Evolutionary conservation across 2,113 vertebrate species (phyloP).

Genomic region (Machaerirhynchus nigripectus): DNA sequence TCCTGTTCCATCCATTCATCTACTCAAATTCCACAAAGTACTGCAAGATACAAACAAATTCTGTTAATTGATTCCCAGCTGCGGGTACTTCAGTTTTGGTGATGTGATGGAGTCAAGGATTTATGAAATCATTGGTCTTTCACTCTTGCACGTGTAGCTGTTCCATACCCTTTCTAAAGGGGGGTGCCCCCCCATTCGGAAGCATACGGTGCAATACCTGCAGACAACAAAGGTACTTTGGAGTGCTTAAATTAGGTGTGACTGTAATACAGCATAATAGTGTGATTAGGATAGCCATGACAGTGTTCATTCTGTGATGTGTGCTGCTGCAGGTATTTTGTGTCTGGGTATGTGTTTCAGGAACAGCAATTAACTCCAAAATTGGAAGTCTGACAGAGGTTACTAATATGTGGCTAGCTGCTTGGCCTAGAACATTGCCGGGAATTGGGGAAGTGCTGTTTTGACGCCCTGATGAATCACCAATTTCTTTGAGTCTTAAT

Average conservation of each 20-base stretch:
- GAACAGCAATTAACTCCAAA: conserved; percentile 36
- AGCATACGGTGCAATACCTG: not conserved
- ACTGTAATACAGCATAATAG: not conserved
- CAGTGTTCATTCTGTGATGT: not conserved
- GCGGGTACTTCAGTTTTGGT: not conserved
- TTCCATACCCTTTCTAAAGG: not conserved
- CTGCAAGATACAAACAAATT: not conserved
- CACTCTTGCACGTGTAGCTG: not conserved
- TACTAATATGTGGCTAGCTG: not conserved
- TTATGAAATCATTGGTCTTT: not conserved
- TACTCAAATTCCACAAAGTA: not conserved
- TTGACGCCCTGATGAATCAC: conserved; percentile 55
- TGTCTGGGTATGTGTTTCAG: conserved; percentile 37
- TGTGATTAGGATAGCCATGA: not conserved
- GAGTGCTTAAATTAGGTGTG: not conserved
- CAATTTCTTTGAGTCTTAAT: conserved; percentile 57
- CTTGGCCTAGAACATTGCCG: conserved; percentile 35
- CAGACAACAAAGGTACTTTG: not conserved
- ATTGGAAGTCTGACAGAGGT: conserved; percentile 25
- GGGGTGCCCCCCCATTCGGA: not conserved
- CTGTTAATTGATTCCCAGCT: not conserved
- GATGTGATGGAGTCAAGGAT: not conserved
- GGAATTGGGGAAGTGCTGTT: conserved; percentile 35
- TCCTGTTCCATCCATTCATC: not conserved
- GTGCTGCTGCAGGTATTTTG: conserved; percentile 47